Base-by-base conservation (phyloP, 2,113 vertebrate species). In the Ptychochromis oligacanthus region DNA sequence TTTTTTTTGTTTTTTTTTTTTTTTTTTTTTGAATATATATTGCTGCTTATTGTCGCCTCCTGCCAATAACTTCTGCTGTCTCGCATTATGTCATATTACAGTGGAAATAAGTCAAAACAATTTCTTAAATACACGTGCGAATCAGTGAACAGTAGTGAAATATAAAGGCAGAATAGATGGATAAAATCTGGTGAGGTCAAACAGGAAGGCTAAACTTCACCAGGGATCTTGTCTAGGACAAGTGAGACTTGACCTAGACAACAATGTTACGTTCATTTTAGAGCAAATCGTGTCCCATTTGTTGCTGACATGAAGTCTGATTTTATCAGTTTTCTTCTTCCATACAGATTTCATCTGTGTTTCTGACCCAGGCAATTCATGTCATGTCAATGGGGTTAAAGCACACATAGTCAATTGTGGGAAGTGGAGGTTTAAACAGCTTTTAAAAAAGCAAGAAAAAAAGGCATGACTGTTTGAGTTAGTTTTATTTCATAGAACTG, bases 161-260 rank as follows among this genome's bases (percentile, higher is more conserved):
- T 26, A 20, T 28, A 31, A 81, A 52, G 26, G 58, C 36, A 58
- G n/a, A 64, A 80, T 5, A 40, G 54, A 72, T 72, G 31, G 60
- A 36, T 52, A n/a, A 62, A 79, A 26, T 46, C 83, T 86, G 67
- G 52, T 60, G 79, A 82, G 82, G 64, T 92, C 85, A 87, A 81
- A 80, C 88, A 89, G 84, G 81, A 93, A 92, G 86, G n/a, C 59
- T 3, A 61, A 80, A 82, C 55, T 82, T 83, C 81, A 81, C 87
- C 43, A 5, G 11, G 22, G 83, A 78, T 84, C 74, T 60, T 7
- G 6, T 58, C 18, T 18, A 61, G 85, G 89, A 89, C 84, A 92
- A 86, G 70, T 82, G 79, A 84, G 57, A 28, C 81, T 58, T 77
- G 28, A 61, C 76, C 76, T 20, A 28, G 22, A 59, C 67, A 59